A percentile compares a stretch with the other conserved stretches of the same genome.
Evolutionary conservation across 2,113 vertebrate genomes (phyloP).

Genomic region (Nerophis ophidion): DNA sequence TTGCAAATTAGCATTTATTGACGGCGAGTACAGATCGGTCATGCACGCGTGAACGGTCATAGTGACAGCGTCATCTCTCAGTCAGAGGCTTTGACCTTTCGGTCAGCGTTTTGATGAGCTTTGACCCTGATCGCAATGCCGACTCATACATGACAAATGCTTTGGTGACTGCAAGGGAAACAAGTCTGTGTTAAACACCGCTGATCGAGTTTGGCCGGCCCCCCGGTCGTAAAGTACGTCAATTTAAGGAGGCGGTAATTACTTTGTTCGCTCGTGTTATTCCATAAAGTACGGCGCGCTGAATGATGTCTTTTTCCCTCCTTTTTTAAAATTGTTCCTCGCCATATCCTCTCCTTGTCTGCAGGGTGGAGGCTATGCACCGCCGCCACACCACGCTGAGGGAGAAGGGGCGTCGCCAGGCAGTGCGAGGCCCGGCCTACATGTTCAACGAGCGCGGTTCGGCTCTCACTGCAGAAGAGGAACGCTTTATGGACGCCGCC

Average conservation of each 20-base stretch:
- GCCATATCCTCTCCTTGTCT: conserved; percentile 10
- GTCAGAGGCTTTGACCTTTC: conserved; percentile 28
- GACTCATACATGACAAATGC: conserved; percentile 11
- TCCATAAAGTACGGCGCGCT: neutral
- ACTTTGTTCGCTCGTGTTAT: conserved; percentile 11
- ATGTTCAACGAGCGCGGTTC: conserved; percentile 97
- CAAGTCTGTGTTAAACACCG: conserved; percentile 9
- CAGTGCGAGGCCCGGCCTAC: conserved; percentile 90
- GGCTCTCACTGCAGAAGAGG: conserved; percentile 86
- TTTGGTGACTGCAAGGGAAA: conserved; percentile 13
- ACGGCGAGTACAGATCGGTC: neutral
- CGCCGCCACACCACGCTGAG: conserved; percentile 88
- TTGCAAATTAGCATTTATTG: neutral
- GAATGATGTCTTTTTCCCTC: conserved; percentile 8
- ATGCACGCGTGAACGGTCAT: conserved; percentile 24
- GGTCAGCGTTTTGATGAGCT: conserved; percentile 13
- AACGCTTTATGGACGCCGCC: conserved; percentile 89
- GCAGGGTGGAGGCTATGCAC: conserved; percentile 81
- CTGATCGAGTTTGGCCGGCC: conserved; percentile 12
- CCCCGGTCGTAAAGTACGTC: neutral
- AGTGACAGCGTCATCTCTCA: conserved; percentile 29
- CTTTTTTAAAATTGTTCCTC: conserved; percentile 6
- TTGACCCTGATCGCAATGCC: conserved; percentile 21
- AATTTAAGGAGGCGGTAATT: neutral
- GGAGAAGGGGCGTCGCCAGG: conserved; percentile 94